Evolutionary conservation across 1,140 invertebrate genomes (phyloP), one percentile per base, ranked within the genome.

Genomic region (Hormaphis cornu): DNA sequence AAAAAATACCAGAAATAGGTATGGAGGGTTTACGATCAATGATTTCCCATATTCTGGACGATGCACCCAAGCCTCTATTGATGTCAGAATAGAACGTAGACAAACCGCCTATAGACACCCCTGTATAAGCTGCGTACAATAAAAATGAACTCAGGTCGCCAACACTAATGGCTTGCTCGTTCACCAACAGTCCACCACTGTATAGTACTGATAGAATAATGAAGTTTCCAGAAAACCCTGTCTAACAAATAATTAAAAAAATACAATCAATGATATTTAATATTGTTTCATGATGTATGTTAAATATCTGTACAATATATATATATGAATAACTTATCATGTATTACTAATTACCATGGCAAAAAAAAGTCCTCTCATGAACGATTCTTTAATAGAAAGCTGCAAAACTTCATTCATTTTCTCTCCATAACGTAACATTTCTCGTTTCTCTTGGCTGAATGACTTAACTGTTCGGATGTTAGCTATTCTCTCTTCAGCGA

Each of bases 391-490:
- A 72, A 91, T 91, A 10, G 89, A 89, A 69, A 97, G 80, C 53
- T 83, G 75, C 8, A 98, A 78, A 20, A 97, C 84, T 50, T 89
- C 79, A 20, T 86, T 76, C 48, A 97, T 85, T 74, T 87, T 87
- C 1, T 78, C 73, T 53, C 80, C 80, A 75, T 95, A 98, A 1
- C 79, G 76, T 22, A 81, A 73, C 26, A 87, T 83, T 81, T 98
- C 95, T 72, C 83, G 84, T 4, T 81, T 73, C 77, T 98, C 95
- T 75, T 93, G 88, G 3, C 87, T 90, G 78, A 98, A 97, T 2
- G 88, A 86, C 79, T 95, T 89, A 0, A 99, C 95, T 5, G 95
- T 97, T 74, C 94, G 84, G 71, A 98, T 90, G 76, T 96, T 97
- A 26, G 89, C 86, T 48, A 98, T 89, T 74, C 88, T 88, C 76